Percentiles rank a stretch among this genome's conserved stretches.
These are phyloP conservation scores for Drosophila asahinai DNA, from an alignment of 1,140 invertebrate genomes.

Conservation along the genomic window DNA sequence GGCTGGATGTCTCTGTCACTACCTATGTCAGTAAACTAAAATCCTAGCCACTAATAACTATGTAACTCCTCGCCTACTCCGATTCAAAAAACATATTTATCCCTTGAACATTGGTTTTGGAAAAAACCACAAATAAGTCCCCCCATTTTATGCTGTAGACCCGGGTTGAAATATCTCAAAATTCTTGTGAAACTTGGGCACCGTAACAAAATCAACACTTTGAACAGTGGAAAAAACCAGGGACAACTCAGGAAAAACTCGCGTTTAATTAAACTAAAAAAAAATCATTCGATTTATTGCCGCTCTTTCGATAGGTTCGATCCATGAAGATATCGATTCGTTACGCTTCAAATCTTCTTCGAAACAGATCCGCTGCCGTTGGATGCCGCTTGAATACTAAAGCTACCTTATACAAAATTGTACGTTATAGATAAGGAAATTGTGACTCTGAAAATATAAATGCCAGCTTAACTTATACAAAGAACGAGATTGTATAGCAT, in stretches of 20 bases:
- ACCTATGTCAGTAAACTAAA: neutral
- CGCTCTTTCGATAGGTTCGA: neutral
- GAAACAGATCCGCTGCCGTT: neutral
- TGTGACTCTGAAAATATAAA: neutral
- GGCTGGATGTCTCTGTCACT: neutral
- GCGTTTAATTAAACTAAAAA: too few species aligned
- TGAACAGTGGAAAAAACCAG: too few species aligned
- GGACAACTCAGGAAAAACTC: too few species aligned
- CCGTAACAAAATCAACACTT: neutral
- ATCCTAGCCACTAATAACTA: neutral
- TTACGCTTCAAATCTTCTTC: neutral
- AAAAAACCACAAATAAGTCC: neutral
- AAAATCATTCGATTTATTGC: neutral
- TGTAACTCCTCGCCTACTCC: conserved; percentile 6
- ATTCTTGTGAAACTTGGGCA: neutral
- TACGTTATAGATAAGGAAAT: conserved; percentile 4
- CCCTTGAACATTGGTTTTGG: neutral
- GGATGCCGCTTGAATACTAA: neutral
- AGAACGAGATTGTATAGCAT: neutral
- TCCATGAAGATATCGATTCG: neutral
- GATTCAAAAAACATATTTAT: neutral
- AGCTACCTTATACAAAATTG: neutral
- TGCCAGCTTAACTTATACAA: neutral
- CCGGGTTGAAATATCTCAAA: neutral
- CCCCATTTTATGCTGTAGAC: neutral